These are phyloP conservation scores for Cichlasoma orientale DNA, from an alignment of 2,797 vertebrate genomes.

Conservation along the genomic window DNA sequence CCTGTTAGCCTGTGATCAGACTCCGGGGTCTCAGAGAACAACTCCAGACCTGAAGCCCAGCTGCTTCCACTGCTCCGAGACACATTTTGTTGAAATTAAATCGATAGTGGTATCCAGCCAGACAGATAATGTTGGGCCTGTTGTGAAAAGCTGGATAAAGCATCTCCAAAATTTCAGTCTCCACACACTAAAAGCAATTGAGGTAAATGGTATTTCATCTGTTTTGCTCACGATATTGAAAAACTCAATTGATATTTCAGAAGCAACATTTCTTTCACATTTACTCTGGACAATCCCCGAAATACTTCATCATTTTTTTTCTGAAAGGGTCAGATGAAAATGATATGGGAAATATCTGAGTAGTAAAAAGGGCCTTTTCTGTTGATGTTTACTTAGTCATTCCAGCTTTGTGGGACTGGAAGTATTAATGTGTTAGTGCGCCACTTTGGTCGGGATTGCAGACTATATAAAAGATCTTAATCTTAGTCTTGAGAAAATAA, in stretches of 20 bases:
- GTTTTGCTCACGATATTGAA: background rate
- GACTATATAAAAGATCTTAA: background rate
- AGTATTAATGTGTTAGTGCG: background rate
- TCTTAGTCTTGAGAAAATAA: background rate
- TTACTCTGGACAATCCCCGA: too few relatives aligned
- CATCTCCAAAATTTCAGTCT: rapidly evolving
- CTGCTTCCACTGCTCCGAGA: constrained; percentile 17
- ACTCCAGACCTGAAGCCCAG: constrained; percentile 26
- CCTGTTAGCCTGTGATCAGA: constrained; percentile 18
- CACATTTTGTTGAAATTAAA: background rate
- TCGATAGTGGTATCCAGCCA: background rate
- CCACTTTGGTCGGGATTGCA: background rate
- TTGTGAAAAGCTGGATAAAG: background rate
- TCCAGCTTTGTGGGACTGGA: background rate
- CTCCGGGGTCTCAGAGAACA: background rate
- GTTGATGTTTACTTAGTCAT: rapidly evolving
- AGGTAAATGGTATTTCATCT: background rate
- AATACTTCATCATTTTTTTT: too few relatives aligned
- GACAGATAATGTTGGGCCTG: background rate
- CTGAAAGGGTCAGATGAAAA: background rate
- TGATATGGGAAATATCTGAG: background rate
- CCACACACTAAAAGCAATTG: rapidly evolving
- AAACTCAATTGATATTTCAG: background rate
- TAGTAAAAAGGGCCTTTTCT: background rate
- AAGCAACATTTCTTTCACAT: background rate